Percentiles rank a stretch among this genome's conserved stretches.
Conservation (phyloP, 2,797 vertebrate species). For the Myotis planiceps region DNA sequence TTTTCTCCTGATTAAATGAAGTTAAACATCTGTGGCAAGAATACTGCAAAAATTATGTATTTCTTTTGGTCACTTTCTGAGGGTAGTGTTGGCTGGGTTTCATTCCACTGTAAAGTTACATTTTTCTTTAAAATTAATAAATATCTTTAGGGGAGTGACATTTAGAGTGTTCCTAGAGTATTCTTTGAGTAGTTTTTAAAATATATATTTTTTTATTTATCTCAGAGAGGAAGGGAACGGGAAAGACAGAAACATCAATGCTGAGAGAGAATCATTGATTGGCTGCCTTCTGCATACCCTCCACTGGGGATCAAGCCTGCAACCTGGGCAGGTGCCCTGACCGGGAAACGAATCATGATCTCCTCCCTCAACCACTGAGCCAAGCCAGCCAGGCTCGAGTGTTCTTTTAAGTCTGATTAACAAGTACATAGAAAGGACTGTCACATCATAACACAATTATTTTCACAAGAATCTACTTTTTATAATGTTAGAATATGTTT, state of each 20-base stretch:
- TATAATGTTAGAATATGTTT: background rate
- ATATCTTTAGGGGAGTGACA: background rate
- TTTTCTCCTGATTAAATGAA: background rate
- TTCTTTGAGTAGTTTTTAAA: background rate
- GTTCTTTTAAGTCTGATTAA: background rate
- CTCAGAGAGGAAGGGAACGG: no score
- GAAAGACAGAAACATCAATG: no score
- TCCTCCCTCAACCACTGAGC: no score
- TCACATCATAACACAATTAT: background rate
- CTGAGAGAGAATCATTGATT: no score
- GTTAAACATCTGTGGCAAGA: background rate
- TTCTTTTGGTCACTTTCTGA: background rate
- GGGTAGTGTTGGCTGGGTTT: background rate
- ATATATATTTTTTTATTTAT: no score
- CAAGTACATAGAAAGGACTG: background rate
- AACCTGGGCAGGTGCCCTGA: no score
- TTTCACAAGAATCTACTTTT: background rate
- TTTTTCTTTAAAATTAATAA: background rate
- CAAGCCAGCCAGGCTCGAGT: no score
- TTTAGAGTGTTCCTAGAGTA: background rate
- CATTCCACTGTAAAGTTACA: background rate
- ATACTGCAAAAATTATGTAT: background rate
- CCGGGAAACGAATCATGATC: accelerated
- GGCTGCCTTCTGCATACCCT: no score
- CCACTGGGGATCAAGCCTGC: no score